These are phyloP conservation scores for Drosophila borealis DNA, from an alignment of 2,888 invertebrate genomes.

Conservation along the genomic window DNA sequence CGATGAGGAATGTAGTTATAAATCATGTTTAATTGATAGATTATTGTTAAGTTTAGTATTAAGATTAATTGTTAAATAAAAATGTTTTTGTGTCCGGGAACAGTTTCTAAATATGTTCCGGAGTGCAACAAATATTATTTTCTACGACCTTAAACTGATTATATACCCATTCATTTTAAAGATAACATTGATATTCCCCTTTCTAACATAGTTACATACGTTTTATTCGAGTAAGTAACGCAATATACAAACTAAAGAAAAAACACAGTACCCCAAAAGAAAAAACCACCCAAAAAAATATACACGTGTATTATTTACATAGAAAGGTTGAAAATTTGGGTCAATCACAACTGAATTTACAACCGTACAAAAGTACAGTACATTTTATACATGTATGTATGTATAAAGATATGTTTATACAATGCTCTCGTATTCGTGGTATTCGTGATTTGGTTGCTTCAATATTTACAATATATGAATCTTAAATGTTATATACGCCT, in stretches of 20 bases:
- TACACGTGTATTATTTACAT: constrained; percentile 14
- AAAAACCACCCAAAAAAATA: not conserved
- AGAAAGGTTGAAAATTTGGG: not conserved
- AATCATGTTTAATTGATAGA: not conserved
- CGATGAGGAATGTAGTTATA: not conserved
- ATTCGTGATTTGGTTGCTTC: constrained; percentile 4
- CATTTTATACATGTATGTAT: not conserved
- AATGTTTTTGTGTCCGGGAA: not conserved
- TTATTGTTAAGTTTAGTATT: not conserved
- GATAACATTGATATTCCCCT: no score
- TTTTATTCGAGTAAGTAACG: not conserved
- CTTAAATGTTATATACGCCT: constrained; percentile 36
- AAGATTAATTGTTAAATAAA: not conserved
- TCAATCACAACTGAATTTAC: constrained; percentile 5
- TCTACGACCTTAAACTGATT: not conserved
- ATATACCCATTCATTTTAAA: not conserved
- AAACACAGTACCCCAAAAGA: not conserved
- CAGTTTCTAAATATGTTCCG: not conserved
- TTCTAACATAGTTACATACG: no score
- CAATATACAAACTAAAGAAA: not conserved
- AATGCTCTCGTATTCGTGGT: not conserved
- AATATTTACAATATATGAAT: constrained; percentile 37
- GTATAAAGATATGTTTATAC: not conserved
- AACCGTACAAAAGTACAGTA: not conserved
- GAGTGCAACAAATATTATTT: not conserved